Evolutionary conservation across 2,113 vertebrate species (phyloP).

Genomic region (Rhinichthys klamathensis): DNA sequence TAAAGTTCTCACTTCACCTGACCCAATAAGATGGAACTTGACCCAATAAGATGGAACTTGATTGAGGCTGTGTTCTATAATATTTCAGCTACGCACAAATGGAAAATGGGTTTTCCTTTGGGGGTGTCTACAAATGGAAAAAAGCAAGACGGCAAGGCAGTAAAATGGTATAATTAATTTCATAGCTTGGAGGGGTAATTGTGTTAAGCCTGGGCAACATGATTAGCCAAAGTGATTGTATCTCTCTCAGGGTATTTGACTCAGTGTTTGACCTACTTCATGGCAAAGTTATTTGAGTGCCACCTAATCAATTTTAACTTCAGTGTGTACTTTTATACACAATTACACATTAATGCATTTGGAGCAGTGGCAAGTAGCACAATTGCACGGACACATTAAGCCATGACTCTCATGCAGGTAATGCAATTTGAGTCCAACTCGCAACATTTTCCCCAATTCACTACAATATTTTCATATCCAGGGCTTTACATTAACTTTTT

Average conservation of each 20-base stretch:
- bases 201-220: constrained; percentile 45
- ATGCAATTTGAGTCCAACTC: neutral
- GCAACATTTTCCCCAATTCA: neutral
- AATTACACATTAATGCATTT: neutral
- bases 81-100: constrained; percentile 11
- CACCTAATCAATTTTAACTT: neutral
- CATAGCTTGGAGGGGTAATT: constrained; percentile 51
- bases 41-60: constrained; percentile 39
- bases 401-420: neutral
- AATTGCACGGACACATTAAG: neutral
- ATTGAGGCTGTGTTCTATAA: constrained; percentile 35
- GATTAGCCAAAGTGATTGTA: constrained; percentile 55
- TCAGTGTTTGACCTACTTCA: constrained; percentile 56
- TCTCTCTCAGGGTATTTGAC: constrained; percentile 42
- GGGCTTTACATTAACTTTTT: too few species aligned
- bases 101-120: constrained; percentile 48
- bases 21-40: constrained; percentile 40
- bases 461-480: too few species aligned
- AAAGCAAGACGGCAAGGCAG: constrained; percentile 35
- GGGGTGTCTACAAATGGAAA: constrained; percentile 53
- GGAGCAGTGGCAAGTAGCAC: neutral
- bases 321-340: neutral
- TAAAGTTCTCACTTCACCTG: constrained; percentile 12
- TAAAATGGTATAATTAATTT: constrained; percentile 61
- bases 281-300: constrained; percentile 7